Base-by-base conservation (phyloP, 2,888 invertebrate genomes). In the Philopedon plagiatum region DNA sequence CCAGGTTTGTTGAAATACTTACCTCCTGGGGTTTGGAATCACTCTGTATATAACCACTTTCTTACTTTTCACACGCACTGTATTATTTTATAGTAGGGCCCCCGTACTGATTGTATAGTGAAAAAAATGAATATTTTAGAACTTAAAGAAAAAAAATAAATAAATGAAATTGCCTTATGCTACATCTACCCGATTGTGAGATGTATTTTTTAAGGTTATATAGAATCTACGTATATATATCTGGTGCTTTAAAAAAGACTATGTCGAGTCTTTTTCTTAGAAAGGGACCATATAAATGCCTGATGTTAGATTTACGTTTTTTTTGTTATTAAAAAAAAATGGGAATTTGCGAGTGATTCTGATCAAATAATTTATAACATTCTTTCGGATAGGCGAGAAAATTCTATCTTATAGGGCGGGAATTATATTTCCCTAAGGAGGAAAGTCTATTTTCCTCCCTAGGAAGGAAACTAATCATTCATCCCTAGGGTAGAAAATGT, bases 181-280 rank as follows among this genome's bases (percentile, higher is more conserved):
- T 70, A 73, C 70, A 69, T 73, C 73, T 70, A 61, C 54, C 32
- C 39, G 15, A 21, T 58, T 62, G 61, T 57, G 63, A 74, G 71
- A 71, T 74, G 74, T 70, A 65, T 26, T 58, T 29, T 74, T 74
- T 71, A 69, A 74, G 67, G 71, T 70, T 58, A 32, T 34, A 70
- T 41, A 63, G 44, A 57, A 39, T 61, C 32, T 65, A 60, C 21
- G 51, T 65, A 73, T 63, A 39, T n/a, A n/a, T 69, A 62, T 65
- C 65, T 67, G 74, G 74, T 74, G 70, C 74, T 74, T 73, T 63
- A 74, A 66, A 64, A 74, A 66, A 69, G 54, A 71, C 58, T 65
- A 37, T 51, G 39, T n/a, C n/a, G 15, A 61, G 57, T 71, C 63
- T 74, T 62, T 73, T 71, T 74, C 58, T 9, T 71, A 63, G 66